Conservation (phyloP, 2,888 invertebrate genomes). For the Stomorhina lunata region DNA sequence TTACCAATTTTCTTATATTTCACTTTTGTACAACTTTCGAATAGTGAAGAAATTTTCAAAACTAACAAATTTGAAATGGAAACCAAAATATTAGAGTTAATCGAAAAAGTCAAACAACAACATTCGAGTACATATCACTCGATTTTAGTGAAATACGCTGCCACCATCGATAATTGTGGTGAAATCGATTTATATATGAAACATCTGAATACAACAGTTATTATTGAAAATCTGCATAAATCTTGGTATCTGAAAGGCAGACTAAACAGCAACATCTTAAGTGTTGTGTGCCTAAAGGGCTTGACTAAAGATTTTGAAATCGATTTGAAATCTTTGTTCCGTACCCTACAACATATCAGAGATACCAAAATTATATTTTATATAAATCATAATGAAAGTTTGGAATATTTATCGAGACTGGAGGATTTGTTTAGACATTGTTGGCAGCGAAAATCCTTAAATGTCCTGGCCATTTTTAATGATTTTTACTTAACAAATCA, state of each 20-base stretch:
- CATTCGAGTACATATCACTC: not conserved
- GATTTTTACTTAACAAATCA: not conserved
- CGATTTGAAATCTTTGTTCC: not conserved
- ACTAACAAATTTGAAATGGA: not conserved
- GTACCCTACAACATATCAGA: not conserved
- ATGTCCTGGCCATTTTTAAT: not conserved
- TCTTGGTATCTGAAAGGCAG: not conserved
- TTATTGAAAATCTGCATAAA: not conserved
- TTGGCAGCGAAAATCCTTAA: not conserved
- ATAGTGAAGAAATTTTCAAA: not conserved
- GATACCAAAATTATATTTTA: slow-evolving; percentile 11
- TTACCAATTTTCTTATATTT: too few species aligned
- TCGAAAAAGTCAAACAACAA: not conserved
- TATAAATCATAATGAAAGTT: slow-evolving; percentile 13
- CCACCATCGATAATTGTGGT: not conserved
- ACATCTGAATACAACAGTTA: not conserved
- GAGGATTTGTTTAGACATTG: not conserved
- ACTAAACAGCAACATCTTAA: not conserved
- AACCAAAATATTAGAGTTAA: not conserved
- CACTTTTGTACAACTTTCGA: not conserved
- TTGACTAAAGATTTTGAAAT: not conserved
- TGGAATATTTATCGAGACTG: not conserved
- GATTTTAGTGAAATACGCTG: not conserved
- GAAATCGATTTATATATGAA: slow-evolving; percentile 4
- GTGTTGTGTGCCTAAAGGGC: not conserved